Base-by-base conservation (phyloP, 2,888 invertebrate species). In the Cataglyphis livida region DNA sequence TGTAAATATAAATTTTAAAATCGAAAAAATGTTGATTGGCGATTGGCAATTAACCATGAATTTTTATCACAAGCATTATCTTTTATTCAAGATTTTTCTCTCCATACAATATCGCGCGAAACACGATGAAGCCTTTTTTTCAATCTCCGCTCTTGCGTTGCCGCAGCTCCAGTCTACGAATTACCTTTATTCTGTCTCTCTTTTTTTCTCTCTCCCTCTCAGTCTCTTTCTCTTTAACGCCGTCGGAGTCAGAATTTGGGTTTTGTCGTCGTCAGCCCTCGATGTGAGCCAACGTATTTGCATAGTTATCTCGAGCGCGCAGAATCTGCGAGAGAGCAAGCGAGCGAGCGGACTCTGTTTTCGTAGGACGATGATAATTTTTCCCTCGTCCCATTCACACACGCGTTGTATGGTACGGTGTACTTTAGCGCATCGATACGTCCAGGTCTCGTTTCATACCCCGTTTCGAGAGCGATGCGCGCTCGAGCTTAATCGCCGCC, bases 291-390 rank as follows among this genome's bases (percentile, higher is more conserved):
- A 57, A 25, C 89, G 87, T 86, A 89, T 85, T 88, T 88, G 85
- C 89, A 88, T 87, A 88, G 85, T 85, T 89, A 89, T 89, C 89
- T 86, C 83, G 68, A 38, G 75, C 83, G 81, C 57, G 64, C 88
- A 87, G 87, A 82, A 79, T 79, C 78, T 61, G 78, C 75, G 38
- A 62, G 38, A 68, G 81, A 83, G 62, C 59, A 68, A 70, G 71
- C 68, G 54, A 83, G 78, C 66, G 68, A 65, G 83, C 74, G 78
- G 57, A 35, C 59, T 79, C 70, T 79, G 78, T 79, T 79, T 79
- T 79, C 71, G 71, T 59, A 48, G 78, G 78, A 70, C 32, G 59
- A 79, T 70, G 76, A 76, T 76, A 76, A 76, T 79, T 79, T 79
- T 79, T 64, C 59, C 70, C 59, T 54, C 70, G 59, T 59, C 35